These are phyloP conservation scores for Pangasius djambal DNA, from an alignment of 2,797 vertebrate genomes.

Conservation along the genomic window DNA sequence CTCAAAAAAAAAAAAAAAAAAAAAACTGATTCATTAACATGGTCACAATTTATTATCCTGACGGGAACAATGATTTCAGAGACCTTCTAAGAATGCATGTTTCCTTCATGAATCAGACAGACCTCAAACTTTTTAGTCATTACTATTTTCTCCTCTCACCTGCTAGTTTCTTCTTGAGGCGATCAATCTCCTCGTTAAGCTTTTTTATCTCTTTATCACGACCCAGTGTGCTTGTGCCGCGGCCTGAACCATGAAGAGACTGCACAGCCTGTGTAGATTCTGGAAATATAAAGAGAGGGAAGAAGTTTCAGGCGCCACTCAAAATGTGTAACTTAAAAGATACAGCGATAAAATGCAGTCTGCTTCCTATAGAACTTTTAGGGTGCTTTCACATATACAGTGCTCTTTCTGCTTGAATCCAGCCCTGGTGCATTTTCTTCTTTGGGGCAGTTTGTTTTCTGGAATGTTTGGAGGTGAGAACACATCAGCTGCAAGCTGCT, in stretches of 20 bases:
- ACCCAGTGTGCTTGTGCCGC: conserved; percentile 75
- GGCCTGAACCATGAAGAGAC: conserved; percentile 80
- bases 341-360: not conserved
- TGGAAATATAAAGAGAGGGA: conserved; percentile 57
- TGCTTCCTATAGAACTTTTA: not conserved
- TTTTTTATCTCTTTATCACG: conserved; percentile 93
- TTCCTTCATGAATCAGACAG: conserved; percentile 4
- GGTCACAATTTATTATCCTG: not conserved
- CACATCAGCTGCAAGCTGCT: not conserved
- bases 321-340: not conserved
- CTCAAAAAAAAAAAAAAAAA: not conserved
- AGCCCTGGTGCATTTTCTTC: not conserved
- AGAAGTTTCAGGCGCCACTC: no score
- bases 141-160: conserved; percentile 71
- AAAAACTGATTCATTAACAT: not conserved
- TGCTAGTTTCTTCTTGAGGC: conserved; percentile 90
- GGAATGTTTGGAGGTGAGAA: not conserved
- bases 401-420: not conserved
- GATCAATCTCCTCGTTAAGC: conserved; percentile 93
- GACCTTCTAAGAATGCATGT: not conserved
- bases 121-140: not conserved
- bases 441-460: not conserved
- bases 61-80: not conserved
- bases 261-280: conserved; percentile 87
- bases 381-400: not conserved